Percentiles rank a stretch among this genome's conserved stretches.
These are phyloP conservation scores for Nycticebus coucang DNA, from an alignment of 2,113 vertebrate species.

Conservation along the genomic window DNA sequence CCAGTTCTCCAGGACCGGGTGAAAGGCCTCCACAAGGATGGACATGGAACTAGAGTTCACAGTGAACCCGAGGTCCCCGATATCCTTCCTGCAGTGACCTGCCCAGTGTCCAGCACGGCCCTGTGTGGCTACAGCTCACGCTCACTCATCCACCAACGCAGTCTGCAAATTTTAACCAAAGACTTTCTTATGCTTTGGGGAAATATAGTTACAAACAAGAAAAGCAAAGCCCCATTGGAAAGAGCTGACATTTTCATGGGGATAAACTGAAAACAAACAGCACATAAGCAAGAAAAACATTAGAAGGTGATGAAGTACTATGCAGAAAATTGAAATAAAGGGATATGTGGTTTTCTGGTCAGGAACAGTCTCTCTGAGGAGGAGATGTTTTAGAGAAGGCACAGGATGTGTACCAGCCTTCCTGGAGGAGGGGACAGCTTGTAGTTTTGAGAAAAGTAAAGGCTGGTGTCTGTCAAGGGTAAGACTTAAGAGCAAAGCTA, in stretches of 20 bases:
- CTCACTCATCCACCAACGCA: fast-evolving
- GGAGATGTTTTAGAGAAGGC: no score
- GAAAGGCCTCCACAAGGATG: fast-evolving
- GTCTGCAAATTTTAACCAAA: no score
- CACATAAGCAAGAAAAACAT: not conserved
- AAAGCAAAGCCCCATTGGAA: not conserved
- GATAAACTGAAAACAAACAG: not conserved
- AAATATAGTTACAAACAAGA: not conserved
- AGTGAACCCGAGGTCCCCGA: fast-evolving
- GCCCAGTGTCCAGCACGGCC: fast-evolving
- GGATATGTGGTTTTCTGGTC: not conserved
- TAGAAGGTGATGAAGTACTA: fast-evolving
- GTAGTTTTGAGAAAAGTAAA: not conserved
- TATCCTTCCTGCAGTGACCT: no score
- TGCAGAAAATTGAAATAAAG: fast-evolving
- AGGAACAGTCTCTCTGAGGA: not conserved
- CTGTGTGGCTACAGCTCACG: fast-evolving
- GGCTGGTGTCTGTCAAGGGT: not conserved
- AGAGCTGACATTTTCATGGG: not conserved
- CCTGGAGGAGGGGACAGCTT: not conserved
- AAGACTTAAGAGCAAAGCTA: fast-evolving
- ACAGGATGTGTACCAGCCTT: fast-evolving
- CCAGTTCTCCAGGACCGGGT: fast-evolving
- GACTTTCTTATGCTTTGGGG: not conserved
- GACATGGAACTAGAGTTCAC: not conserved